Evolutionary conservation across 1,140 invertebrate genomes (phyloP).

Genomic region (Temnothorax nylanderi): DNA sequence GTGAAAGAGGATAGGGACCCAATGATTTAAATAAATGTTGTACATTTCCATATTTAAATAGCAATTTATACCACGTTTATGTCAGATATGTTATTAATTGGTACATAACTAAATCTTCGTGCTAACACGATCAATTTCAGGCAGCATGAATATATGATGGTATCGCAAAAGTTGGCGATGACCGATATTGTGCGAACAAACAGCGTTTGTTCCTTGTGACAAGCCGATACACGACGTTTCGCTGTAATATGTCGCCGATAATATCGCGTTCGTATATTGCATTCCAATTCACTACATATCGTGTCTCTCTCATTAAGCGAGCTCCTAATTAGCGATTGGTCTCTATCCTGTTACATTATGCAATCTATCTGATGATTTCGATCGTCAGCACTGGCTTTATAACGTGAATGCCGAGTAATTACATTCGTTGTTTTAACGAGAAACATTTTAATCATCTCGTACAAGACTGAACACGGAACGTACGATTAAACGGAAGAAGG

Average conservation of each 20-base stretch:
- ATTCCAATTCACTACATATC: conserved; percentile 37
- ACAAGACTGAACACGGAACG: not conserved
- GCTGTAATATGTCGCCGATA: conserved; percentile 20
- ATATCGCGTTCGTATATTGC: conserved; percentile 26
- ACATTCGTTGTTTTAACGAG: conserved; percentile 36
- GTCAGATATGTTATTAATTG: not conserved
- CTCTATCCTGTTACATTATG: conserved; percentile 54
- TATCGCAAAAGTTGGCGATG: not conserved
- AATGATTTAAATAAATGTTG: conserved; percentile 7
- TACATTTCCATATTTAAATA: conserved; percentile 33
- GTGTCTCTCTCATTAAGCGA: conserved; percentile 43
- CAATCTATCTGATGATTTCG: conserved; percentile 36
- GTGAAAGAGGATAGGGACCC: not conserved
- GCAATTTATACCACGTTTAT: not conserved
- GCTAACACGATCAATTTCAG: not conserved
- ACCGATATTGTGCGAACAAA: not conserved
- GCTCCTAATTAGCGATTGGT: conserved; percentile 54
- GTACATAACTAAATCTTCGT: not conserved
- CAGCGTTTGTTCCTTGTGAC: conserved; percentile 27
- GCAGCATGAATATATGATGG: not conserved
- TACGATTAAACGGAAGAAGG: not conserved
- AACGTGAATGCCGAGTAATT: conserved; percentile 32
- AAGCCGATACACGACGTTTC: conserved; percentile 11
- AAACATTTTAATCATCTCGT: conserved; percentile 34
- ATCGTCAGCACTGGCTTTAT: conserved; percentile 22